Conservation (phyloP, 2,888 invertebrate genomes). For the Gymnosoma rotundatum region DNA sequence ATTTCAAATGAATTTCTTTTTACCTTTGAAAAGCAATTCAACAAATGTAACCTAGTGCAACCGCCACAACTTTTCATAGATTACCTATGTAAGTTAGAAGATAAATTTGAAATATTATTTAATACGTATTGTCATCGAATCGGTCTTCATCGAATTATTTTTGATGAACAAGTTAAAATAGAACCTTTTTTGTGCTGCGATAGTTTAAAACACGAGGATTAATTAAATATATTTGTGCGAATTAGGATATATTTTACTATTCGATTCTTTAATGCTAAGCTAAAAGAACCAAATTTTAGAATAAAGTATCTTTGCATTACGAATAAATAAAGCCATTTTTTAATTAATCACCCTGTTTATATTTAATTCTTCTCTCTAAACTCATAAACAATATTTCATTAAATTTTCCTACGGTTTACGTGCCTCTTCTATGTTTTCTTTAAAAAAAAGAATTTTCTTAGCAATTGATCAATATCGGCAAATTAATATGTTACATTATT, state of each 20-base stretch:
- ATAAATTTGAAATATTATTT: neutral
- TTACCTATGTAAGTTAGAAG: neutral
- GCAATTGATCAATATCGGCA: no score
- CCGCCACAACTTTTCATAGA: neutral
- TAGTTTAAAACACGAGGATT: neutral
- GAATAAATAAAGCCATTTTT: neutral
- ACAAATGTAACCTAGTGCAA: slow-evolving; percentile 29
- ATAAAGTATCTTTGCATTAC: neutral
- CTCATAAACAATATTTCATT: no score
- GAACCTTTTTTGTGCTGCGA: neutral
- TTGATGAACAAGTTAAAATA: neutral
- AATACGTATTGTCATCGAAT: no score
- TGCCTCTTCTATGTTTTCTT: no score
- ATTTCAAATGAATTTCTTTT: slow-evolving; percentile 30
- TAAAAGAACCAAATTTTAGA: slow-evolving; percentile 6
- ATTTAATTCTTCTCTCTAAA: no score
- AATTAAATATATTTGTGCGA: neutral
- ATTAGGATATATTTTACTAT: no score
- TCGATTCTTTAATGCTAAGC: slow-evolving; percentile 12
- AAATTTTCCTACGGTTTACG: no score
- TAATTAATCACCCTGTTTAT: no score
- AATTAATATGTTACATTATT: no score
- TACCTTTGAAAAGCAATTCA: slow-evolving; percentile 40
- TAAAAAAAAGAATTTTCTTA: no score
- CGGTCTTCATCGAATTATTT: neutral